A percentile compares a stretch with the other conserved stretches of the same genome.
Conservation (phyloP, 2,888 invertebrate genomes). For the Tenthredo mesomela region DNA sequence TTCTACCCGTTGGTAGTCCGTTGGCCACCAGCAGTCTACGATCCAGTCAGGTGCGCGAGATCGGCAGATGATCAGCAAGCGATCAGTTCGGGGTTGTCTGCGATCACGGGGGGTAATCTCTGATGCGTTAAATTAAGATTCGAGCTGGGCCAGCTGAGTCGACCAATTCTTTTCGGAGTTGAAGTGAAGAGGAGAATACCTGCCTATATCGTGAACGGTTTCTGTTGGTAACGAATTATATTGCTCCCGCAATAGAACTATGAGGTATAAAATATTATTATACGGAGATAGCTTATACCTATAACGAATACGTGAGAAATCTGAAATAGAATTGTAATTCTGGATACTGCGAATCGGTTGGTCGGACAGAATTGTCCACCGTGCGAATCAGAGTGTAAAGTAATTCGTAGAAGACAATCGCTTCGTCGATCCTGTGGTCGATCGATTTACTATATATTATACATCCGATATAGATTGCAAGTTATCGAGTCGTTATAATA, state of each 20-base stretch:
- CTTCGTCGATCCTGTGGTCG: slow-evolving; percentile 42
- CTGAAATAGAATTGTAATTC: not conserved
- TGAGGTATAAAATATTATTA: not conserved
- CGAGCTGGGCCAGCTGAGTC: slow-evolving; percentile 44
- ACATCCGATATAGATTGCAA: not conserved
- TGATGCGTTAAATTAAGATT: slow-evolving; percentile 51
- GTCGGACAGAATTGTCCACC: slow-evolving; percentile 36
- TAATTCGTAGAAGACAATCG: slow-evolving; percentile 33
- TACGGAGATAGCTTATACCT: not conserved
- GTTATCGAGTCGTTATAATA: not conserved
- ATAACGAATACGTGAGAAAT: slow-evolving; percentile 22
- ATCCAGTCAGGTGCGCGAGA: slow-evolving; percentile 48
- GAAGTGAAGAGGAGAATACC: not conserved
- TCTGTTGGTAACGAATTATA: not conserved
- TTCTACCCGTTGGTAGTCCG: slow-evolving; percentile 33
- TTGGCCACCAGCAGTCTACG: slow-evolving; percentile 41
- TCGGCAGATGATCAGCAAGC: slow-evolving; percentile 53
- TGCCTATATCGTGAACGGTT: not conserved
- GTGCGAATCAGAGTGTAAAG: slow-evolving; percentile 49
- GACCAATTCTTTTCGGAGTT: slow-evolving; percentile 20
- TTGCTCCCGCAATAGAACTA: not conserved
- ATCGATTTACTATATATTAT: not conserved
- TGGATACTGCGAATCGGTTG: slow-evolving; percentile 20
- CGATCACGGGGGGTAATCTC: slow-evolving; percentile 52
- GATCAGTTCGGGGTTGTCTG: slow-evolving; percentile 51